Percentiles rank a stretch among this genome's conserved stretches.
These are phyloP conservation scores for Alfaro cultratus DNA, from an alignment of 2,797 vertebrate genomes.

Conservation along the genomic window DNA sequence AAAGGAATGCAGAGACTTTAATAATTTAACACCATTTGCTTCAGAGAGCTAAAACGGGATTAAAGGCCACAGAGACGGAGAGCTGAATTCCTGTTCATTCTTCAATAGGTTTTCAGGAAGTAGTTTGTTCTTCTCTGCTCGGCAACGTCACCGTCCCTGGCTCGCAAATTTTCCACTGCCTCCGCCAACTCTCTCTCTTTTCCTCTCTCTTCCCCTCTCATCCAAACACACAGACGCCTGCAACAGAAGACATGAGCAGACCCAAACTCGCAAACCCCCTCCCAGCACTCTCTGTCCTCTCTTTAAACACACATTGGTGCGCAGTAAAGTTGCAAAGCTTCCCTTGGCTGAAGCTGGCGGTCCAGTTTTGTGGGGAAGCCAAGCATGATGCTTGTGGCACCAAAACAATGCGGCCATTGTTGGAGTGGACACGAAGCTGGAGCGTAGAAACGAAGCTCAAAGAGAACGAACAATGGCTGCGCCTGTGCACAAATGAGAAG, in stretches of 20 bases:
- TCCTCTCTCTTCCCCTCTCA: not conserved
- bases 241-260: constrained; percentile 6
- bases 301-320: constrained; percentile 11
- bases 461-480: constrained; percentile 16
- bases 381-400: constrained; percentile 46
- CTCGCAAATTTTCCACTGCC: constrained; percentile 68
- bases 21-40: not conserved
- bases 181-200: constrained; percentile 57
- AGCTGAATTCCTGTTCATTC: constrained; percentile 34
- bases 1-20: not conserved
- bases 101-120: constrained; percentile 67
- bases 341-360: constrained; percentile 3
- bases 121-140: constrained; percentile 61
- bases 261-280: constrained; percentile 1
- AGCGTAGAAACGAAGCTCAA: constrained; percentile 41
- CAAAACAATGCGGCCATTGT: constrained; percentile 59
- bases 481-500: not conserved
- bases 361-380: constrained; percentile 17
- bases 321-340: constrained; percentile 2
- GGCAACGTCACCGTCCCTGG: constrained; percentile 65
- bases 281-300: not conserved
- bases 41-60: not conserved
- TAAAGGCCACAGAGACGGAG: not conserved
- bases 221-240: constrained; percentile 17
- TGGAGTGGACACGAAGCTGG: constrained; percentile 36